Evolutionary conservation across 2,797 vertebrate species (phyloP), one percentile per base, ranked within the genome.

Genomic region (Sorex maritimensis): DNA sequence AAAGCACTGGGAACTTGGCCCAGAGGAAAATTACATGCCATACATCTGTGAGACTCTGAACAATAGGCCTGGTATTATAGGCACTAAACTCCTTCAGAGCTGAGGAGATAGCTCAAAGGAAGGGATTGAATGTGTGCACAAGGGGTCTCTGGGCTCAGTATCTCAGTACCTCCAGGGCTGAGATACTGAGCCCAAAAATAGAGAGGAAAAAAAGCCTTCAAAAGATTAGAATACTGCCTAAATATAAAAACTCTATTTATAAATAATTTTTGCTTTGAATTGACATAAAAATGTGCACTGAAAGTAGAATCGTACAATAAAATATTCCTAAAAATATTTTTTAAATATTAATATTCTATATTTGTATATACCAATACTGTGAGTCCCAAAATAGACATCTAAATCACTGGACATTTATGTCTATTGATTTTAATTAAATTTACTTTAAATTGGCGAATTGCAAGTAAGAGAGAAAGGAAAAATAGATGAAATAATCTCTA

Each of bases 391-490:
- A 85, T 93, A 91, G 58, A 1, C 1, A 84, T 89, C 38, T 90
- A 14, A 82, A 93, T 77, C 30, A 58, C 88, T 71, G 41, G 46
- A 38, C 93, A 41, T 92, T 95, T 95, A 95, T 84, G 38, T 90
- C 80, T 90, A 74, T 81, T 95, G 65, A 88, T 95, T 95, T 94
- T 95, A 93, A 95, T 95, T 95, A 94, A 93, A 80, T 90, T 96
- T 96, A 95, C 55, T 74, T 93, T 95, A 91, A 1, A 2, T 83
- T 90, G 14, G 63, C 95, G 61, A 17, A 58, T 94, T 2, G 0
- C 71, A 95, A 93, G 4, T 95, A 95, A 94, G 65, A 95, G 21
- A 94, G 63, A 93, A 93, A 94, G 69, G 26, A 94, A 52, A 93
- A 93, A 87, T 81, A 89, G 79, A 91, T 88, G 38, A 52, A 67